phyloP scores from a whole-genome alignment of 2,888 invertebrate genomes.

The Tetragonula carbonaria region DNA sequence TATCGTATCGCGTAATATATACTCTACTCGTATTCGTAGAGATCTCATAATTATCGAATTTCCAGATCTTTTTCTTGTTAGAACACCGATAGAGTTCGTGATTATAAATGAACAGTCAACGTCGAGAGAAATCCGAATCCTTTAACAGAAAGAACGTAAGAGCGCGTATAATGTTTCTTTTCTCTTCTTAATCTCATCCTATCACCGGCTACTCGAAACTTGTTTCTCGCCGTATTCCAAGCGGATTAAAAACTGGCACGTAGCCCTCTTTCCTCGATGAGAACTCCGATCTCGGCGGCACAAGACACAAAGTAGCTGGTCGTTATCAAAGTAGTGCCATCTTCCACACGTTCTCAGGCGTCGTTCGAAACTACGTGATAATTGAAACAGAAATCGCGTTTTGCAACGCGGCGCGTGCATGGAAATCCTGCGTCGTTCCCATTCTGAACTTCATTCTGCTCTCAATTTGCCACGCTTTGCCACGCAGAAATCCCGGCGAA shows the following conservation, averaged over 20 bases:
- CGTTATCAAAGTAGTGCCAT: not conserved
- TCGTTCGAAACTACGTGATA: not conserved
- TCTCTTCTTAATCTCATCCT: not conserved
- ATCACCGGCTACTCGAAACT: not conserved
- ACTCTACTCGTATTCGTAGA: too few species aligned
- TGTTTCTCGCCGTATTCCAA: not conserved
- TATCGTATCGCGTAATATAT: too few species aligned
- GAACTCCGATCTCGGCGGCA: too few species aligned
- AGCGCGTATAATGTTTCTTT: too few species aligned
- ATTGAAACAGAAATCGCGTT: not conserved
- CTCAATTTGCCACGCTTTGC: not conserved
- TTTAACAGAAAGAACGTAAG: too few species aligned
- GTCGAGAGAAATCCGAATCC: too few species aligned
- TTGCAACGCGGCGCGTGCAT: not conserved
- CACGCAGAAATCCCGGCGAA: not conserved
- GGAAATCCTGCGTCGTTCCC: not conserved
- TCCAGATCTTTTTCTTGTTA: too few species aligned
- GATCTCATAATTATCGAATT: too few species aligned
- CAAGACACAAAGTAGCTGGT: not conserved
- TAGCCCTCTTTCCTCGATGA: too few species aligned
- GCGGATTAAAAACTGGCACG: not conserved
- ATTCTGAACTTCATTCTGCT: not conserved
- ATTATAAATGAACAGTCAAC: too few species aligned
- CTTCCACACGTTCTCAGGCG: not conserved
- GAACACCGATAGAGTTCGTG: too few species aligned